These are phyloP conservation scores for Kryptolebias marmoratus DNA, from an alignment of 2,113 vertebrate genomes.

Conservation along the genomic window DNA sequence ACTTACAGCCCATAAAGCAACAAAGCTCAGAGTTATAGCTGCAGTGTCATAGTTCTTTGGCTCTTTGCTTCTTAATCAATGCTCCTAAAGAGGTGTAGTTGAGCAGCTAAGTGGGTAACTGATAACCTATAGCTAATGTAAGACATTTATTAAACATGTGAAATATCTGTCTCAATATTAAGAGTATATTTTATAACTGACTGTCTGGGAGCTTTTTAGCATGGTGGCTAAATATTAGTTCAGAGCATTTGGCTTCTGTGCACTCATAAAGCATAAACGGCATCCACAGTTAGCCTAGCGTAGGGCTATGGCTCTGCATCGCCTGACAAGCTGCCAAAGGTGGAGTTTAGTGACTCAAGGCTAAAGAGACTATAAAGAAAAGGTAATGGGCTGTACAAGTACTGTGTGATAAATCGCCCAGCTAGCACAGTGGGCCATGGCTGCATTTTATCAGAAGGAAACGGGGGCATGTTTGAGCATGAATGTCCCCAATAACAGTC, in stretches of 20 bases:
- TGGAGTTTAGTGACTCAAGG: slow-evolving; percentile 74
- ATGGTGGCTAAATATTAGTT: slow-evolving; percentile 59
- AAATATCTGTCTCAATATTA: slow-evolving; percentile 19
- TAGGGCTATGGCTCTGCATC: slow-evolving; percentile 22
- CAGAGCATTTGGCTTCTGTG: slow-evolving; percentile 55
- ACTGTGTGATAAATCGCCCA: slow-evolving; percentile 68
- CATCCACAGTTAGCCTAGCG: slow-evolving; percentile 66
- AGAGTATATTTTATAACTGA: slow-evolving; percentile 36
- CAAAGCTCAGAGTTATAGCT: slow-evolving; percentile 49
- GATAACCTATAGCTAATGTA: slow-evolving; percentile 54
- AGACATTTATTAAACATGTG: slow-evolving; percentile 31
- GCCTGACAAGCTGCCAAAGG: slow-evolving; percentile 67
- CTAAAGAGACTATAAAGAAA: slow-evolving; percentile 76
- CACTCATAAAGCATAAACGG: slow-evolving; percentile 67
- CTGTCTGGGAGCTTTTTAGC: slow-evolving; percentile 46
- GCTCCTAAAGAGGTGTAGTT: slow-evolving; percentile 50
- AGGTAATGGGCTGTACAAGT: slow-evolving; percentile 78
- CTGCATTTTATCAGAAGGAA: slow-evolving; percentile 55
- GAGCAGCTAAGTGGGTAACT: slow-evolving; percentile 61
- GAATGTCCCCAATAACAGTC: not conserved
- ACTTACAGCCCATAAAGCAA: slow-evolving; percentile 55
- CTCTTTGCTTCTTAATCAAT: slow-evolving; percentile 57
- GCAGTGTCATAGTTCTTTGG: slow-evolving; percentile 13
- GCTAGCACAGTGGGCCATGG: slow-evolving; percentile 68
- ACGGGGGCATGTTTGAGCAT: slow-evolving; percentile 22